Conservation (phyloP, 1,140 invertebrate species). For the Drosophila truncata region DNA sequence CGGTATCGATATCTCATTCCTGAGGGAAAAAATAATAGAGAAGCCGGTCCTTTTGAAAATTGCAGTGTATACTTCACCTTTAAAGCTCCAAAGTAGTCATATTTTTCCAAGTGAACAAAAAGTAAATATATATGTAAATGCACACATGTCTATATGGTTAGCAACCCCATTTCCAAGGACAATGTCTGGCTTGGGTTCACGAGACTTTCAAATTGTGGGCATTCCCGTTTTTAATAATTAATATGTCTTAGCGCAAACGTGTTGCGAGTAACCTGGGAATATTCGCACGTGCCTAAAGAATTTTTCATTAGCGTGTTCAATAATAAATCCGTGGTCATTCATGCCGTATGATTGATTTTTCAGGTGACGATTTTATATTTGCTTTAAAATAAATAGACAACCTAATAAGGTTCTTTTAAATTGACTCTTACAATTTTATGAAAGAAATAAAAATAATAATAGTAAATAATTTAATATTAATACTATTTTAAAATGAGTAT, state of each 20-base stretch:
- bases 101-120: too few relatives aligned
- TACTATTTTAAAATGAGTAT: too few relatives aligned
- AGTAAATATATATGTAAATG: too few relatives aligned
- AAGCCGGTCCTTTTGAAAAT: too few relatives aligned
- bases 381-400: neutral
- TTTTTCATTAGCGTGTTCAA: conserved; percentile 9
- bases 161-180: conserved; percentile 2
- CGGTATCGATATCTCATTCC: neutral
- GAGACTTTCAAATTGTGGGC: conserved; percentile 21
- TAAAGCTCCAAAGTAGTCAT: too few relatives aligned
- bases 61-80: too few relatives aligned
- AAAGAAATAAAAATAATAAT: too few relatives aligned
- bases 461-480: too few relatives aligned
- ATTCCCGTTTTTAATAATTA: conserved; percentile 30
- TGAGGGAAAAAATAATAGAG: too few relatives aligned
- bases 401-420: too few relatives aligned
- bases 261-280: conserved; percentile 23
- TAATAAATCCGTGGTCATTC: neutral
- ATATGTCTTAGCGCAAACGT: conserved; percentile 6
- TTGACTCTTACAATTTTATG: too few relatives aligned
- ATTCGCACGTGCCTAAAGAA: conserved; percentile 9
- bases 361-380: neutral
- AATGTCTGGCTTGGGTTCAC: conserved; percentile 26
- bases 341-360: neutral
- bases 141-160: too few relatives aligned